Evolutionary conservation across 2,797 vertebrate species (phyloP), one percentile per base, ranked within the genome.

Genomic region (Typhlichthys subterraneus): DNA sequence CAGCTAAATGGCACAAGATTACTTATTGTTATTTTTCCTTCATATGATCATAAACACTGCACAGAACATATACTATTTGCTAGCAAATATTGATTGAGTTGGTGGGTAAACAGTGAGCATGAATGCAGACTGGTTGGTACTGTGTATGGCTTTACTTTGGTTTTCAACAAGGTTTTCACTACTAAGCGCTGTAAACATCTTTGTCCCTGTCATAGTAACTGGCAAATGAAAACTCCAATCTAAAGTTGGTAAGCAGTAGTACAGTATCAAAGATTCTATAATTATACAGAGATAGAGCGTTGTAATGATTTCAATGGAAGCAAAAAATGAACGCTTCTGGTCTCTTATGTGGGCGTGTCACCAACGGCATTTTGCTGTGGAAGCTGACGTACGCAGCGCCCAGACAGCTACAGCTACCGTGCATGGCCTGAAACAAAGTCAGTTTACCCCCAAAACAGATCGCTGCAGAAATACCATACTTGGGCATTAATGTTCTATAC

Each of bases 1-100:
- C 87, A 90, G 89, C 88, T 93, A 92, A 93, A 93, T 93, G 89
- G 92, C 91, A 90, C 74, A 65, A 89, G 87, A 93, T 93, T 92
- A 91, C 89, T 92, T 92, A 91, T 91, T 91, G 89, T 91, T 91
- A 89, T 91, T 87, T 89, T 88, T 91, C 85, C 81, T 82, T 89
- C 80, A 85, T 77, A 86, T 82, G 82, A 84, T 86, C 85, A 85
- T 90, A 89, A 90, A 89, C 83, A 78, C 57, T 57, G 63, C 63
- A 67, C 75, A 85, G 68, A 81, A 76, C 85, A 83, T 87, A 87
- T 87, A 89, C 89, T 88, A 87, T 91, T 91, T 88, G 88, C 85
- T 75, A 72, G 79, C 88, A 88, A 63, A 42, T 90, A 92, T 93
- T 81, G 89, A 90, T 90, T 77, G 70, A 74, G 54, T 17, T 54